These are phyloP conservation scores for Melipona bicolor DNA, from an alignment of 2,888 invertebrate genomes.

Conservation along the genomic window DNA sequence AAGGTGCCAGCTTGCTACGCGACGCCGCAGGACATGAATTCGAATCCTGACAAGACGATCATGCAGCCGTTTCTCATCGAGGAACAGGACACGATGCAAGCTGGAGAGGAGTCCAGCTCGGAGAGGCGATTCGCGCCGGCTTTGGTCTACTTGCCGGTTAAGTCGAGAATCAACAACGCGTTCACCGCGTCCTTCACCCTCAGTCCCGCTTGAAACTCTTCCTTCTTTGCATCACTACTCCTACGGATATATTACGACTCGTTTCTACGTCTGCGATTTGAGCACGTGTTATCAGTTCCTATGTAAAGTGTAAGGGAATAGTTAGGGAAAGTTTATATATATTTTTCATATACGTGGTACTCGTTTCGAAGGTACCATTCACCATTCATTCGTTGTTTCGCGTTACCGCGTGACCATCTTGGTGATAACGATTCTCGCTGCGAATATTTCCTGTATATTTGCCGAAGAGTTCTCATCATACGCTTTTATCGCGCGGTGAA, in stretches of 20 bases:
- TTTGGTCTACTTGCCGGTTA: slow-evolving; percentile 97
- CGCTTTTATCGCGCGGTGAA: neutral
- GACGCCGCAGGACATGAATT: slow-evolving; percentile 85
- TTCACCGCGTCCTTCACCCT: slow-evolving; percentile 96
- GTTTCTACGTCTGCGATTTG: slow-evolving; percentile 70
- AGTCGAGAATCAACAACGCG: slow-evolving; percentile 93
- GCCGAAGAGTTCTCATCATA: slow-evolving; percentile 1
- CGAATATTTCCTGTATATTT: slow-evolving; percentile 17
- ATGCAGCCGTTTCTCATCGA: slow-evolving; percentile 97
- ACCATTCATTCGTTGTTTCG: slow-evolving; percentile 22
- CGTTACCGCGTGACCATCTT: neutral
- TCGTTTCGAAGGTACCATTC: neutral
- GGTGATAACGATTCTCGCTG: neutral
- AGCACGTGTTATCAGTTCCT: slow-evolving; percentile 82
- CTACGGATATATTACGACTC: slow-evolving; percentile 14
- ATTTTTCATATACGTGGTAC: slow-evolving; percentile 54
- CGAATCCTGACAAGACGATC: slow-evolving; percentile 87
- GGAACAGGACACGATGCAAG: slow-evolving; percentile 86
- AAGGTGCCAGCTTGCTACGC: slow-evolving; percentile 88
- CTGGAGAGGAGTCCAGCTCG: slow-evolving; percentile 74
- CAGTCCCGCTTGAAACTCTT: slow-evolving; percentile 91
- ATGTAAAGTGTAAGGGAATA: slow-evolving; percentile 66
- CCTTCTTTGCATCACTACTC: neutral
- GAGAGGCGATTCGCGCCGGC: slow-evolving; percentile 92
- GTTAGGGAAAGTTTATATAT: slow-evolving; percentile 62